A percentile compares a stretch with the other conserved stretches of the same genome.
phyloP scores from a whole-genome alignment of 2,888 invertebrate species.

The Polymixis flavicincta region DNA sequence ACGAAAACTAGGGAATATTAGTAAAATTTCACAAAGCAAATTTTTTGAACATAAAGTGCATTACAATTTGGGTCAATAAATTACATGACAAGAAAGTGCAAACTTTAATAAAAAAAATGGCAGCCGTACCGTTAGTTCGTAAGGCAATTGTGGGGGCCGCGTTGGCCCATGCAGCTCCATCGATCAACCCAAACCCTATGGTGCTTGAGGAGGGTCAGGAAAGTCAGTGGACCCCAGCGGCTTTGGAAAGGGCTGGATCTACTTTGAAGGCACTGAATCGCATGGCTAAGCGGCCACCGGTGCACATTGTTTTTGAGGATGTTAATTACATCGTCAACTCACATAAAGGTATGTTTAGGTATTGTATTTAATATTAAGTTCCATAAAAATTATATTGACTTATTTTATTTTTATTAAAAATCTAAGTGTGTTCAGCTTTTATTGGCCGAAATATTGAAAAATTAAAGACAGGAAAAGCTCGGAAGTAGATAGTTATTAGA shows the following conservation, averaged over 20 bases:
- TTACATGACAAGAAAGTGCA: conserved; percentile 43
- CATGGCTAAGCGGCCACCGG: conserved; percentile 91
- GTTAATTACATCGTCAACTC: conserved; percentile 89
- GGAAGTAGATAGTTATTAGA: neutral
- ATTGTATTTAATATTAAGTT: neutral
- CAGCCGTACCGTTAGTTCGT: conserved; percentile 83
- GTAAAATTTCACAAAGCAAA: neutral
- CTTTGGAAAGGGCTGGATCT: conserved; percentile 87
- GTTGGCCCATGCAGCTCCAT: conserved; percentile 75
- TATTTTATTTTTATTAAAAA: neutral
- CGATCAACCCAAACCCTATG: conserved; percentile 70
- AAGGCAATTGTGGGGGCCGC: conserved; percentile 85
- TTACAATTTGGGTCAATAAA: conserved; percentile 12
- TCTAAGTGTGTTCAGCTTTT: too few relatives aligned
- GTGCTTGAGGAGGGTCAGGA: conserved; percentile 75
- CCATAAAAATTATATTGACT: neutral
- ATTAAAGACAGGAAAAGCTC: neutral
- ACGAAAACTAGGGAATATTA: neutral
- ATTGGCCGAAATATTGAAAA: neutral
- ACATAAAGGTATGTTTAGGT: conserved; percentile 77
- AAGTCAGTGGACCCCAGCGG: conserved; percentile 87
- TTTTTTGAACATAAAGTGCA: conserved; percentile 12
- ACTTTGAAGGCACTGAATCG: conserved; percentile 89
- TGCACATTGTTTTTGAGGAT: conserved; percentile 91
- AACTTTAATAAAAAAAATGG: conserved; percentile 75